Percentiles rank a stretch among this genome's conserved stretches.
Evolutionary conservation across 2,113 vertebrate species (phyloP).

Genomic region (Aleadryas rufinucha): DNA sequence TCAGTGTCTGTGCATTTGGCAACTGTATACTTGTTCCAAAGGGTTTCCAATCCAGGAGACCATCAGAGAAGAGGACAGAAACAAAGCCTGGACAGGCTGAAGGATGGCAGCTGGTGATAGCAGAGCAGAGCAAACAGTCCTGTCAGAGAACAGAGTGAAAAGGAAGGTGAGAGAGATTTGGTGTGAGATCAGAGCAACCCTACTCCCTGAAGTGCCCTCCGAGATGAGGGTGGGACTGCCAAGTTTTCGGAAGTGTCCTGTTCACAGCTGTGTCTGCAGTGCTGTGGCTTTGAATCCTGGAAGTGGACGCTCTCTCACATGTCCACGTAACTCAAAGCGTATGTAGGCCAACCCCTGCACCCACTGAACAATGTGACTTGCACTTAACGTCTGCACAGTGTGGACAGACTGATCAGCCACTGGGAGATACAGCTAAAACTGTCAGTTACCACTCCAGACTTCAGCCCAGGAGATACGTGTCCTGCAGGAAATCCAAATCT

Average conservation of each 20-base stretch:
- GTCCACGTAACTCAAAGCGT: accelerated
- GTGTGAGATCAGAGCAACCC: neutral
- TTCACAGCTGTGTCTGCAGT: neutral
- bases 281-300: neutral
- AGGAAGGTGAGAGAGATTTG: neutral
- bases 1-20: neutral
- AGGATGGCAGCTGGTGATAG: neutral
- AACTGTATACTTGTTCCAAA: neutral
- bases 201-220: neutral
- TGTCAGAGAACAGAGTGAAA: neutral
- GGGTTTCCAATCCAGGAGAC: neutral
- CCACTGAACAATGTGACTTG: neutral
- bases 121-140: neutral
- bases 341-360: neutral
- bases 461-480: neutral
- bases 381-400: neutral
- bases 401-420: neutral
- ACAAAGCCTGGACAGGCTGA: neutral
- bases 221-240: neutral
- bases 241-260: neutral
- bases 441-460: neutral
- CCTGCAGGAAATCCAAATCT: neutral
- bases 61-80: neutral
- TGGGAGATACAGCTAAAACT: neutral
- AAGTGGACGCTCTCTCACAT: neutral